phyloP scores from a whole-genome alignment of 2,888 invertebrate species.

The Drosophila lutescens region DNA sequence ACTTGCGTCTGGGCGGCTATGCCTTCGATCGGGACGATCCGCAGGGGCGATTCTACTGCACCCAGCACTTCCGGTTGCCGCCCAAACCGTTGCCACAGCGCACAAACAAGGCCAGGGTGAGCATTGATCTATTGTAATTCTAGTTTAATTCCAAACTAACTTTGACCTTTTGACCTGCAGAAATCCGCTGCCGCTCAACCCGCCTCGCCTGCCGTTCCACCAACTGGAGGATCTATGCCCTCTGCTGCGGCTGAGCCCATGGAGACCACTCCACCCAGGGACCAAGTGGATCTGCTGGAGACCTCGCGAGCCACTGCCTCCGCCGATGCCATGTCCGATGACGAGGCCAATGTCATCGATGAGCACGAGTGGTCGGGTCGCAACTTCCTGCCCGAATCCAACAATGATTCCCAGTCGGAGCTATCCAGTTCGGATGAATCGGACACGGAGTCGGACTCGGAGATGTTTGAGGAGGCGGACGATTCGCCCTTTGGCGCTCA shows the following conservation, averaged over 20 bases:
- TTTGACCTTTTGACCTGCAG: conserved; percentile 1
- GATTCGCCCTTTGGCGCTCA: conserved; percentile 86
- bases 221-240: conserved; percentile 16
- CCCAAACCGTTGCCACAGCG: conserved; percentile 85
- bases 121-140: background rate
- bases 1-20: conserved; percentile 91
- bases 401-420: conserved; percentile 89
- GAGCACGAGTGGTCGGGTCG: conserved; percentile 98
- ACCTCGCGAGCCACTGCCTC: conserved; percentile 69
- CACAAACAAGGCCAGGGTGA: conserved; percentile 61
- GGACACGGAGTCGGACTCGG: conserved; percentile 88
- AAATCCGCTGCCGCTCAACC: conserved; percentile 56
- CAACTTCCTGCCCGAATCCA: conserved; percentile 93
- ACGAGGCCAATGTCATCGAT: conserved; percentile 90
- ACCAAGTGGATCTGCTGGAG: conserved; percentile 83
- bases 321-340: conserved; percentile 87
- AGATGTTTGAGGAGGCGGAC: conserved; percentile 88
- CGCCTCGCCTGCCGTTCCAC: conserved; percentile 33
- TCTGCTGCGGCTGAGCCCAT: conserved; percentile 47
- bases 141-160: background rate
- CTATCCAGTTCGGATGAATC: conserved; percentile 85
- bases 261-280: conserved; percentile 58
- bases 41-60: conserved; percentile 90
- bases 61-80: conserved; percentile 89
- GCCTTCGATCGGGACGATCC: conserved; percentile 89